A percentile compares a stretch with the other conserved stretches of the same genome.
These are phyloP conservation scores for Siniperca scherzeri DNA, from an alignment of 2,797 vertebrate genomes.

Conservation along the genomic window DNA sequence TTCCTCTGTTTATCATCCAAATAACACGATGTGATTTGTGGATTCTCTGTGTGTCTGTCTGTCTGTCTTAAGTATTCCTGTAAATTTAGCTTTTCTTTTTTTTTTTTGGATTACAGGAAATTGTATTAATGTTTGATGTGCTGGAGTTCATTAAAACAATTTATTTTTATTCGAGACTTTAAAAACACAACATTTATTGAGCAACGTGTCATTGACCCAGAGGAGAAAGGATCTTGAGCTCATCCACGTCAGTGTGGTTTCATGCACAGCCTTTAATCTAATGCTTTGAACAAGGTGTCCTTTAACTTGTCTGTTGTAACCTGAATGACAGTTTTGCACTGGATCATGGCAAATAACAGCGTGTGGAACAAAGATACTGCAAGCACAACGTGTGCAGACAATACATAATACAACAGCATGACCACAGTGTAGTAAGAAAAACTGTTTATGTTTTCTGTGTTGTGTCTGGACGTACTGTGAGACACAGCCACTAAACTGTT, in stretches of 20 bases:
- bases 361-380: conserved; percentile 35
- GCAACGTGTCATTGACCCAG: neutral
- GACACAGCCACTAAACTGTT: neutral
- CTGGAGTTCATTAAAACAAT: conserved; percentile 1
- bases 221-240: neutral
- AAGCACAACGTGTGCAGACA: conserved; percentile 58
- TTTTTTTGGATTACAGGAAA: neutral
- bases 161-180: neutral
- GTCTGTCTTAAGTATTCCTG: neutral
- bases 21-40: neutral
- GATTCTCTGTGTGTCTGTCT: neutral
- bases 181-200: conserved; percentile 23
- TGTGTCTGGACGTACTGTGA: conserved; percentile 40
- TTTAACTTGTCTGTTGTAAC: conserved; percentile 17
- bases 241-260: neutral
- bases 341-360: conserved; percentile 14
- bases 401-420: conserved; percentile 27
- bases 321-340: conserved; percentile 13
- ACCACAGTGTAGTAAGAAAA: conserved; percentile 3
- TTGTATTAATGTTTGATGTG: conserved; percentile 19
- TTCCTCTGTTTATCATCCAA: neutral
- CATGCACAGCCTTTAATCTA: neutral
- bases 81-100: no score
- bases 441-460: conserved; percentile 26
- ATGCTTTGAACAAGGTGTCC: conserved; percentile 35